Conservation (phyloP, 2,797 vertebrate genomes). For the Sebastes oblongus region DNA sequence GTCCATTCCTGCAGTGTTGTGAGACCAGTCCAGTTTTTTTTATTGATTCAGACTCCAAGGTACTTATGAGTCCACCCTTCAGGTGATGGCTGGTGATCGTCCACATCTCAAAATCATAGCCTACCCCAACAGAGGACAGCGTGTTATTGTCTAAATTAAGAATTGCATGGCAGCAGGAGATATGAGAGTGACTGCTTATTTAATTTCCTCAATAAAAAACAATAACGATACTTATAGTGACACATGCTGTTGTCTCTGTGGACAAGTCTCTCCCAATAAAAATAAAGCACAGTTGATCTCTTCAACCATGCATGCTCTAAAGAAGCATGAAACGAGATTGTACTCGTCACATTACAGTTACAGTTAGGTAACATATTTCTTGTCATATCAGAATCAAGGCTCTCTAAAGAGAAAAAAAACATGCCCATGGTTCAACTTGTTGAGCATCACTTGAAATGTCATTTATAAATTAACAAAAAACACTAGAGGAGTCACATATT, state of each 20-base stretch:
- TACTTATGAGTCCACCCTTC: not conserved
- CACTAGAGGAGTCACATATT: not conserved
- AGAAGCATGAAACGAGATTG: not conserved
- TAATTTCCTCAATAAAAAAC: not conserved
- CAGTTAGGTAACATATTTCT: not conserved
- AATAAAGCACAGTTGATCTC: not conserved
- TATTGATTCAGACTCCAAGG: not conserved
- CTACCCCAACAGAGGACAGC: not conserved
- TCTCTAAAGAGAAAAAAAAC: not conserved
- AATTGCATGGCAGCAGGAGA: not conserved
- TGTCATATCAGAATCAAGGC: not conserved
- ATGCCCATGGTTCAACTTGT: not conserved
- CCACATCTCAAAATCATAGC: not conserved
- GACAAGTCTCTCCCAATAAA: not conserved
- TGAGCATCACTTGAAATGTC: not conserved
- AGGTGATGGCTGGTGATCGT: not conserved
- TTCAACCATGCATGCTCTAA: not conserved
- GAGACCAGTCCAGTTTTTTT: not conserved
- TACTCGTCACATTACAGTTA: not conserved
- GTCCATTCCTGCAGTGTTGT: not conserved
- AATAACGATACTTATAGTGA: not conserved
- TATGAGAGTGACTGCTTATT: not conserved
- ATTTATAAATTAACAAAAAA: not conserved
- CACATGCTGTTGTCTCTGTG: not conserved
- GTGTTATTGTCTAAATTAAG: not conserved